These are phyloP conservation scores for Lethrus apterus DNA, from an alignment of 1,140 invertebrate species.

Conservation along the genomic window DNA sequence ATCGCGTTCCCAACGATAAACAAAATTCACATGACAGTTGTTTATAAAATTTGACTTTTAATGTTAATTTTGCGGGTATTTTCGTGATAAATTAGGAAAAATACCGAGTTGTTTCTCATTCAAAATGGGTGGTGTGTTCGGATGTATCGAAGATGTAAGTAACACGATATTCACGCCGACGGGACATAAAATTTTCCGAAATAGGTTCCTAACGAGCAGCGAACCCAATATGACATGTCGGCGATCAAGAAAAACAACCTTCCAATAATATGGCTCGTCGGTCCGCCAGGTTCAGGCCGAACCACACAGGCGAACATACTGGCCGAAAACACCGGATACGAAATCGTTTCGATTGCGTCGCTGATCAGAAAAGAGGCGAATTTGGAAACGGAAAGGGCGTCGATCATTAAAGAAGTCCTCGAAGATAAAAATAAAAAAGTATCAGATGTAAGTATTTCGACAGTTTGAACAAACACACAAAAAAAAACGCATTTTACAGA, in stretches of 20 bases:
- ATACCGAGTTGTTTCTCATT: too few species aligned
- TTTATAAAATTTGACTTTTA: too few species aligned
- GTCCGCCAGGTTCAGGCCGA: slow-evolving; percentile 44
- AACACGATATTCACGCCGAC: neutral
- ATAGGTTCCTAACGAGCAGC: slow-evolving; percentile 14
- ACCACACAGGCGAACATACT: slow-evolving; percentile 44
- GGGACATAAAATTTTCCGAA: neutral
- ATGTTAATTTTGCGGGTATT: too few species aligned
- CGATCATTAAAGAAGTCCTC: slow-evolving; percentile 41
- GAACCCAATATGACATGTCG: slow-evolving; percentile 18
- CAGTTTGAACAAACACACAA: slow-evolving; percentile 1
- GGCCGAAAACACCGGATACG: slow-evolving; percentile 44
- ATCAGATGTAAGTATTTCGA: slow-evolving; percentile 18
- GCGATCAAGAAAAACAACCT: slow-evolving; percentile 37
- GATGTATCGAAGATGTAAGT: slow-evolving; percentile 19
- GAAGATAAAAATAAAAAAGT: slow-evolving; percentile 21
- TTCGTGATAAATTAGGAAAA: slow-evolving; percentile 1
- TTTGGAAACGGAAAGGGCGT: slow-evolving; percentile 41
- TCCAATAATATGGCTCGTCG: slow-evolving; percentile 47
- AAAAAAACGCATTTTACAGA: slow-evolving; percentile 9
- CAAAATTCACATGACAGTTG: too few species aligned
- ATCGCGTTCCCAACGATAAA: too few species aligned
- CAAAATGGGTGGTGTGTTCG: slow-evolving; percentile 21
- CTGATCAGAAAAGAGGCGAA: slow-evolving; percentile 40
- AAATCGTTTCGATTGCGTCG: slow-evolving; percentile 41